Conservation (phyloP, 2,113 vertebrate genomes). For the Psammodynastes pulverulentus region DNA sequence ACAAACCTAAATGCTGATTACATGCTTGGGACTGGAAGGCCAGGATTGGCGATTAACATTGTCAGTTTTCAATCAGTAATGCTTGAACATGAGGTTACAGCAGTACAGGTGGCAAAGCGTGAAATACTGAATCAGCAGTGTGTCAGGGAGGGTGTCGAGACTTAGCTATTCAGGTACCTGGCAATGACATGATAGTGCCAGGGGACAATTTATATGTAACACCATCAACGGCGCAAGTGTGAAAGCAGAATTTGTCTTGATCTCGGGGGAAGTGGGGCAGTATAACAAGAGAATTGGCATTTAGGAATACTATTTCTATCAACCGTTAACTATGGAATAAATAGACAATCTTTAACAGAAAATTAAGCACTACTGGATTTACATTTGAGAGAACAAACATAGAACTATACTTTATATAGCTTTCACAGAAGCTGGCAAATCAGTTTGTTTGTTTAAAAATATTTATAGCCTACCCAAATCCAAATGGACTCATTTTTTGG, state of each 20-base stretch:
- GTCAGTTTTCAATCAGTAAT: not conserved
- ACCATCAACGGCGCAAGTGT: not conserved
- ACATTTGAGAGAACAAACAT: not conserved
- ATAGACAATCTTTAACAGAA: not conserved
- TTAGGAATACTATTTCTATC: not conserved
- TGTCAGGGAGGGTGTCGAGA: not conserved
- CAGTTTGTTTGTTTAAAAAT: not conserved
- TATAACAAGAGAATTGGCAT: not conserved
- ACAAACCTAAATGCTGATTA: not conserved
- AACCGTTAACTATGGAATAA: not conserved
- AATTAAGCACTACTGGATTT: not conserved
- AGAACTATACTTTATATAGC: not conserved
- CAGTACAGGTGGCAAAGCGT: not conserved
- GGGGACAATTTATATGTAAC: not conserved
- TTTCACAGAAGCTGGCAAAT: not conserved
- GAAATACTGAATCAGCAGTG: not conserved
- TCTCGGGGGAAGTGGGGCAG: not conserved
- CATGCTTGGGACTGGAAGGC: not conserved
- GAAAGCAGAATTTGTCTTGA: not conserved
- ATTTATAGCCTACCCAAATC: not conserved
- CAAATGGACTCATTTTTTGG: not conserved
- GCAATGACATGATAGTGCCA: not conserved
- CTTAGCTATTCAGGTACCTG: not conserved
- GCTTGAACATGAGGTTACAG: not conserved
- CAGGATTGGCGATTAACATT: not conserved